Base-by-base conservation (phyloP, 2,113 vertebrate genomes). In the Sebastes schlegelii region DNA sequence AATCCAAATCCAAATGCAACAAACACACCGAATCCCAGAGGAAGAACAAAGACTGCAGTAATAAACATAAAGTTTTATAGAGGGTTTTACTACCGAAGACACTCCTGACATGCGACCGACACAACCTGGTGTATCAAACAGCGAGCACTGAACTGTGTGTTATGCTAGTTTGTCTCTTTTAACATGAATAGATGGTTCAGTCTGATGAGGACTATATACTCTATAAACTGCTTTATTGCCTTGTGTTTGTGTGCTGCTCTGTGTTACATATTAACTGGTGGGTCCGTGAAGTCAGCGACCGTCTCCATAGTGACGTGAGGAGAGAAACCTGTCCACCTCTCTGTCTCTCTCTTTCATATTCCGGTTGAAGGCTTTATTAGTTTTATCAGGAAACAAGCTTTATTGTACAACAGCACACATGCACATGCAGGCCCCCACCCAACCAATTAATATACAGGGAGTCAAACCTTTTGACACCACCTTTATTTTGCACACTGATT, bases 261-360 rank as follows among this genome's bases (percentile, higher is more conserved):
- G 71, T 67, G 85, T 86, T 88, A 84, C 68, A 82, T 63, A 89
- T 89, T 89, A 91, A 89, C 89, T 9, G 0, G 10, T 51, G 43
- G 43, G 23, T 65, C 57, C 10, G 21, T 69, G 46, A 66, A 64
- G 54, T 51, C 57, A 7, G 21, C n/a, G n/a, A 40, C 70, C 23
- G 77, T 85, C 19, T 82, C 87, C 75, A 88, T 87, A 79, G 89
- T 16, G 21, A 84, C 48, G 2, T 4, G 17, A 79, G 42, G 69
- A 57, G 16, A 70, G 64, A 48, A 48, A 26, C 21, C 67, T 19
- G 26, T 26, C n/a, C 26, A 5, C 63, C 48, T 45, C 42, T 51
- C 17, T 57, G 7, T 69, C 55, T 68, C 34, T 60, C 14, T 16
- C 57, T 34, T 76, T 69, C 43, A 80, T 77, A 49, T 86, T 74